Base-by-base conservation (phyloP, 2,113 vertebrate species). In the Zootoca vivipara region DNA sequence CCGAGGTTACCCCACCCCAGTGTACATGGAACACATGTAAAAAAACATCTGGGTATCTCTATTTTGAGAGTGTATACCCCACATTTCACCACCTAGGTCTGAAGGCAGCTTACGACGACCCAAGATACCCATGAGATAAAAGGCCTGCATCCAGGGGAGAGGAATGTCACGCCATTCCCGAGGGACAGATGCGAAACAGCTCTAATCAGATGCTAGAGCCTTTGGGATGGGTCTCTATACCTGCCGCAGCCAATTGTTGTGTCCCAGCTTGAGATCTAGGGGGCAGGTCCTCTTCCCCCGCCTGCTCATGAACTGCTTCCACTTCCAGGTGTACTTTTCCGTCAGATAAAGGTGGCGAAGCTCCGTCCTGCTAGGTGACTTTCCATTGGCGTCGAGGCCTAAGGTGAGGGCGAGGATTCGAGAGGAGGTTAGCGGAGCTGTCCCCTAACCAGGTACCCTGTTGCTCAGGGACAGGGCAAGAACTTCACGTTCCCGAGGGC, bases 241-340 rank as follows among this genome's bases (percentile, higher is more conserved):
- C 96, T 99, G 99, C 52, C 98, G 96, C 85, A 99, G 96, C 99
- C 99, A 99, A 91, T 99, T 99, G 95, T 99, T 99, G 92, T 99
- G 99, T 42, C 99, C 98, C 93, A 99, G 97, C 88, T 99, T 99
- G 90, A 99, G 99, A 89, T 95, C 99, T 94, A 94, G 96, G 88
- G 97, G 98, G 87, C 95, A 98, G 69, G 95, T 97, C 93, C 97
- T 98, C 97, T 92, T 99, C 89, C 97, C 98, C 90, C 91, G 97
- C 90, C 95, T 95, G 82, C 98, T 98, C 96, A 98, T 97, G 89
- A 98, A 99, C 95, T 99, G 99, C 78, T 99, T 99, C 99, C 99
- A 99, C 86, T 99, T 98, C 99, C 99, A 99, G 2, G 98, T 96
- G 0, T 99, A 99, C 93, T 99, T 99, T 96, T 99, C 99, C 0